These are phyloP conservation scores for Setipinna tenuifilis DNA, from an alignment of 2,797 vertebrate species.

Conservation along the genomic window DNA sequence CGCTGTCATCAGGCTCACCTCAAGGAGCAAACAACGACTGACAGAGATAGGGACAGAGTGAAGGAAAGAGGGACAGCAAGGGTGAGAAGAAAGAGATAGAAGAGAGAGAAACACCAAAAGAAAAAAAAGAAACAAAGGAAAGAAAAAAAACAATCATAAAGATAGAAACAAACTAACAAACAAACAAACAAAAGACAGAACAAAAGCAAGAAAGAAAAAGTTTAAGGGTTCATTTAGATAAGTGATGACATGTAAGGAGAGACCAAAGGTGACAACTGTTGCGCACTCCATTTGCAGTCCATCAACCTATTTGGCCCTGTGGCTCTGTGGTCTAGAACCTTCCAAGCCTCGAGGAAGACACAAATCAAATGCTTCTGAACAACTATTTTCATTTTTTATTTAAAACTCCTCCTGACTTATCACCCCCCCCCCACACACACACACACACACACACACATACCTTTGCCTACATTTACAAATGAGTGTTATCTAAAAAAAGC, in stretches of 20 bases:
- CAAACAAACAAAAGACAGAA: too few relatives aligned
- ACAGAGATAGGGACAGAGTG: slow-evolving; percentile 10
- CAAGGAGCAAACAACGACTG: neutral
- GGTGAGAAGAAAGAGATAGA: neutral
- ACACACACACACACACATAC: slow-evolving; percentile 39
- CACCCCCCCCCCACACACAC: slow-evolving; percentile 25
- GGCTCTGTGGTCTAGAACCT: slow-evolving; percentile 17
- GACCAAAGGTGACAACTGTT: neutral
- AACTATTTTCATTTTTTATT: slow-evolving; percentile 49
- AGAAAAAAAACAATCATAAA: too few relatives aligned
- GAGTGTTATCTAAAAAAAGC: slow-evolving; percentile 31
- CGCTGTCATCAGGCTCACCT: neutral
- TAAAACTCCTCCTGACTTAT: slow-evolving; percentile 6
- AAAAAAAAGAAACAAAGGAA: too few relatives aligned
- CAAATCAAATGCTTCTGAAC: slow-evolving; percentile 46
- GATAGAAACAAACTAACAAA: too few relatives aligned
- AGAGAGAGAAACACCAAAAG: too few relatives aligned
- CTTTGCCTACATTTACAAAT: slow-evolving; percentile 43
- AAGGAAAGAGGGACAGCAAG: slow-evolving; percentile 7
- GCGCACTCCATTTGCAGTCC: neutral
- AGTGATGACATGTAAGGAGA: neutral
- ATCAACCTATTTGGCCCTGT: slow-evolving; percentile 9
- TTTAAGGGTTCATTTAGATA: neutral
- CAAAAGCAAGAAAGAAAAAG: too few relatives aligned
- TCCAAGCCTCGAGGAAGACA: neutral